Evolutionary conservation across 2,113 vertebrate genomes (phyloP), one percentile per base, ranked within the genome.

Genomic region (Melanotaenia duboulayi): DNA sequence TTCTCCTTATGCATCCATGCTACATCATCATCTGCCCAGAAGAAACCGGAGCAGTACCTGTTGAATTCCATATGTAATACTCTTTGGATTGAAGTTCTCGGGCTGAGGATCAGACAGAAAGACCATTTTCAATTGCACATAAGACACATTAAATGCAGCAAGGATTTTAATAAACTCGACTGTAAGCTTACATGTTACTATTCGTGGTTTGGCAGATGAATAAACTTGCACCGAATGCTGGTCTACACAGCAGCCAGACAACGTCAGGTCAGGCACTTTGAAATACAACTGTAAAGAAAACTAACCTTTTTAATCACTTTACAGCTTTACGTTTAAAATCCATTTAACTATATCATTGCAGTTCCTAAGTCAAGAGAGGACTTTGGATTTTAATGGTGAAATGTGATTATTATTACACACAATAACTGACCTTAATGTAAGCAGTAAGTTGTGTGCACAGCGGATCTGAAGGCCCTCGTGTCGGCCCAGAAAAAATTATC

Each of bases 21-120:
- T 90, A 94, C 58, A 93, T 74, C 64, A 87, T 91, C 80, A 90
- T 80, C 62, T 87, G 88, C 10, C 91, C 93, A 67, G 90, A 91
- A 16, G 89, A 92, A n/a, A 94, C 78, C 2, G 97, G 97, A 64
- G 96, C 96, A 25, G 92, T 81, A 6, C 95, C 96, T 86, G 95
- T 96, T 75, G 96, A 97, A 91, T 99, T 99, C 97, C 98, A 99
- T 85, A 98, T 96, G 90, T 93, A 97, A 85, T 97, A 98, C 74
- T 96, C 92, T 4, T 96, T 96, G 80, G 97, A 96, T 71, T 96
- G 89, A 76, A 97, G 90, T 80, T 97, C 97, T 81, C 94, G 93
- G 11, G 95, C 97, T 99, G 74, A 67, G 92, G 73, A 35, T 50
- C 61, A 44, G 7, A 65, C 16, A 59, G 7, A 56, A 2, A 71